phyloP scores from a whole-genome alignment of 2,113 vertebrate genomes.

The Sorex fumeus region DNA sequence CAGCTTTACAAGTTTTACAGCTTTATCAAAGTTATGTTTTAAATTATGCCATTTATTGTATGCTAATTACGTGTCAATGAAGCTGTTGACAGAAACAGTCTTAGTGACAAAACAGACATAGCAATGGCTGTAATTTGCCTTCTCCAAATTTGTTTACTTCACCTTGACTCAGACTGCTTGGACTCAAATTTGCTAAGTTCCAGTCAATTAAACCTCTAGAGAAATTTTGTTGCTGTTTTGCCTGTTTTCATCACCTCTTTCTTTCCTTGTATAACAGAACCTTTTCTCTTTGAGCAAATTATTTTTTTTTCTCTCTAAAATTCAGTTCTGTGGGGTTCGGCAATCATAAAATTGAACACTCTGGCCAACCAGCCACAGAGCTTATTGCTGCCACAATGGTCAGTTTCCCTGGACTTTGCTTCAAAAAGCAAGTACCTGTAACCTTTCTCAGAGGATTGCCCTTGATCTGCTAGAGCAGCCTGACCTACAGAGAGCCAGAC shows the following conservation, averaged over 20 bases:
- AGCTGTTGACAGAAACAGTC: slow-evolving; percentile 16
- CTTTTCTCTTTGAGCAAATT: neutral
- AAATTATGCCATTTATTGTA: slow-evolving; percentile 2
- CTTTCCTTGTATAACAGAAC: neutral
- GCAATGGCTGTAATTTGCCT: slow-evolving; percentile 2
- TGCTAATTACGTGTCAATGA: neutral
- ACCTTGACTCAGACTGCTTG: neutral
- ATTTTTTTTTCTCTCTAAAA: neutral
- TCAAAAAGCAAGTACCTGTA: neutral
- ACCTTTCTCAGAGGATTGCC: neutral
- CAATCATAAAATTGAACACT: neutral
- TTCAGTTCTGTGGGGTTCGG: neutral
- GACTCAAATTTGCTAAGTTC: slow-evolving; percentile 26
- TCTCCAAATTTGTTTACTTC: neutral
- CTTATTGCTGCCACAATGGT: neutral
- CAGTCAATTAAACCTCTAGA: neutral
- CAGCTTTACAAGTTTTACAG: neutral
- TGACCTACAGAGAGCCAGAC: neutral
- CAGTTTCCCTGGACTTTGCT: neutral
- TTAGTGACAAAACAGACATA: neutral
- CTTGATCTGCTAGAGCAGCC: neutral
- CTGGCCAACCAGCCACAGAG: neutral
- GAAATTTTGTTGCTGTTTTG: slow-evolving; percentile 14
- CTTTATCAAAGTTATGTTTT: neutral
- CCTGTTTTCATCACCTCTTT: neutral